These are phyloP conservation scores for Drosophila grimshawi DNA, from an alignment of 1,140 invertebrate genomes.

Conservation along the genomic window DNA sequence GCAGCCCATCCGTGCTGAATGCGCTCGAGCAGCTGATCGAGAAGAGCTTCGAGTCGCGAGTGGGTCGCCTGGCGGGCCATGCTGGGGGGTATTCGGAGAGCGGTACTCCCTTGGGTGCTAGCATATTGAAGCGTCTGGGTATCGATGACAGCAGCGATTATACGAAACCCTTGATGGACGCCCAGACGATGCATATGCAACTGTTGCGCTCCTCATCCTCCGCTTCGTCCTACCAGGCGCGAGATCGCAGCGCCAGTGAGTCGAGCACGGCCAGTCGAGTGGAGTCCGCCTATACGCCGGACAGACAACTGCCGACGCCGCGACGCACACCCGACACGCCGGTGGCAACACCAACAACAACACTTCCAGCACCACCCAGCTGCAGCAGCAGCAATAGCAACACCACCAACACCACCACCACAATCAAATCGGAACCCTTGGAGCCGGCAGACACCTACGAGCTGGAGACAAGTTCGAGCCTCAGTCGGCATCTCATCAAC, in stretches of 20 bases:
- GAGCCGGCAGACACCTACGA: conserved; percentile 42
- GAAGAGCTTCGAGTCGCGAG: conserved; percentile 96
- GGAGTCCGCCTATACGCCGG: conserved; percentile 89
- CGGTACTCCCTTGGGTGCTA: conserved; percentile 91
- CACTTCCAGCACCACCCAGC: conserved; percentile 39
- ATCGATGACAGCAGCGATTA: conserved; percentile 97
- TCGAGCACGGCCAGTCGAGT: conserved; percentile 93
- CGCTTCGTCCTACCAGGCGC: conserved; percentile 86
- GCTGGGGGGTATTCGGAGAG: conserved; percentile 70
- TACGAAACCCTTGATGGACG: conserved; percentile 94
- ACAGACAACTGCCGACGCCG: conserved; percentile 88
- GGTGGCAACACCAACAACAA: conserved; percentile 26
- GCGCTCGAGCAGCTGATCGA: conserved; percentile 98
- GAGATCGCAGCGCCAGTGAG: conserved; percentile 93
- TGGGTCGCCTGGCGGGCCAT: conserved; percentile 72
- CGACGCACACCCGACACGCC: conserved; percentile 89
- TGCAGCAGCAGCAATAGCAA: neutral
- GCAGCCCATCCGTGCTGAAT: conserved; percentile 94
- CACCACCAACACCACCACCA: conserved; percentile 2
- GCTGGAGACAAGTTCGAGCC: conserved; percentile 12
- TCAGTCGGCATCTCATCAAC: conserved; percentile 60
- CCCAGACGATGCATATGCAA: conserved; percentile 94
- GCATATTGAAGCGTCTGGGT: conserved; percentile 95
- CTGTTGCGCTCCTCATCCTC: conserved; percentile 86
- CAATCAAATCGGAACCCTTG: conserved; percentile 71